Conservation (phyloP, 30 jellyfish, hydroid and myxozoan genomes). For the Sanderia malayensis region DNA sequence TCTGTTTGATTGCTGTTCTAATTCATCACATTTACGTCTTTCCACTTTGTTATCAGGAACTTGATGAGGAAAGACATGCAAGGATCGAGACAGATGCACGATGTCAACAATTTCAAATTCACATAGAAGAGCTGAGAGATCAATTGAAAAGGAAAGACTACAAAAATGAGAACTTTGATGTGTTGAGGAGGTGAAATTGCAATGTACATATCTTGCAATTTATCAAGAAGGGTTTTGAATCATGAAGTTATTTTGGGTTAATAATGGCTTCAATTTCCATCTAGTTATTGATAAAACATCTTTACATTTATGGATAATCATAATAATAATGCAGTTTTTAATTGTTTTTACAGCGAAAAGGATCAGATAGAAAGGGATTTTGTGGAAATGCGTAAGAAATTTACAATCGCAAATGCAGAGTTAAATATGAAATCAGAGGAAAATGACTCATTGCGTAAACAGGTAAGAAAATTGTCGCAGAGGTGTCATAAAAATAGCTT, state of each 20-base stretch:
- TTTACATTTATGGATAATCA: too few species aligned
- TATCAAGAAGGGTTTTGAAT: too few species aligned
- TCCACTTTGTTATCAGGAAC: slow-evolving; percentile 44
- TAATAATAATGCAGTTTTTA: too few species aligned
- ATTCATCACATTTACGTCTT: background rate
- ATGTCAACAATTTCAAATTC: slow-evolving; percentile 74
- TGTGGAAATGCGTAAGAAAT: slow-evolving; percentile 35
- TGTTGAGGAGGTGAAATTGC: slow-evolving; percentile 37
- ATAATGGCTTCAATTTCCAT: too few species aligned
- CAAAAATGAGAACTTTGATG: slow-evolving; percentile 67
- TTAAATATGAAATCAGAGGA: slow-evolving; percentile 21
- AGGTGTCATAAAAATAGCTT: too few species aligned
- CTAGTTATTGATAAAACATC: too few species aligned
- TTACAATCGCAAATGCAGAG: slow-evolving; percentile 29
- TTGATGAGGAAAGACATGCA: slow-evolving; percentile 59
- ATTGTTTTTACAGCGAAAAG: slow-evolving; percentile 49
- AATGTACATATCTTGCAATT: too few species aligned
- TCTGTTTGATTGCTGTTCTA: too few species aligned
- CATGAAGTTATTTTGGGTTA: too few species aligned
- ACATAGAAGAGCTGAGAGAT: slow-evolving; percentile 47
- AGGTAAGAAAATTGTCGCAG: too few species aligned
- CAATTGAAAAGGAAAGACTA: slow-evolving; percentile 55
- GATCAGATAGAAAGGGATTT: slow-evolving; percentile 50
- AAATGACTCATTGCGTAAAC: slow-evolving; percentile 25
- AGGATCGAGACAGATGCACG: slow-evolving; percentile 71